Base-by-base conservation (phyloP, 2,797 vertebrate species). In the Danio tinwini region DNA sequence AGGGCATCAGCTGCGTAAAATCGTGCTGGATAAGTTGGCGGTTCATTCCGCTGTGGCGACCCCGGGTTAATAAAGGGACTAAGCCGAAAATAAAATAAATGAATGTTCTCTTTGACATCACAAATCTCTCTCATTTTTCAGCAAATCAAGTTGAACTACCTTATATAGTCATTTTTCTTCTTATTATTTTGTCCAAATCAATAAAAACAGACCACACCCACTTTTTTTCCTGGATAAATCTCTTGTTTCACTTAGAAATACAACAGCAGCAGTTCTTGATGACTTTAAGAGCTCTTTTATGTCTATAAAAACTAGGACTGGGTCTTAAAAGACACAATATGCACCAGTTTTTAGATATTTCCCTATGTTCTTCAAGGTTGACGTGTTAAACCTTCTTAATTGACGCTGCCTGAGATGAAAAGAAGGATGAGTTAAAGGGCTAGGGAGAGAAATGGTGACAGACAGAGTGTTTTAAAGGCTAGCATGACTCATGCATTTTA, bases 401-500 rank as follows among this genome's bases (percentile, higher is more conserved):
- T 19, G 10, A 52, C 19, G 13, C 47, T 45, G 11, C 7, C 11
- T 9, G 12, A 52, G 17, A 29, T 12, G 70, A 29, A 16, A 29
- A 29, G 29, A 44, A 37, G 39, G 44, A 14, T n/a, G 21, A 19
- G 29, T 44, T 68, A 19, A 64, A 37, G 52, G 16, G 40, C 5
- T 1, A 37, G 16, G 49, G 68, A 50, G 68, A 45, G 16, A 70
- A 52, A 61, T 21, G 29, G 52, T 39, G 49, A n/a, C 29, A 53
- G 61, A 39, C 6, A 14, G 61, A 56, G 56, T 49, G 45, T 45
- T 53, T 9, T 68, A 50, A 40, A 21, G 16, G 29, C 52, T 49
- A 50, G 67, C 17, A 64, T 72, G 80, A 78, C 49, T 81, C 75
- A 42, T 10, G 3, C 16, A n/a, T 53, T 71, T 71, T 74, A 69